phyloP scores from a whole-genome alignment of 2,888 invertebrate species.

The Rhingia campestris region DNA sequence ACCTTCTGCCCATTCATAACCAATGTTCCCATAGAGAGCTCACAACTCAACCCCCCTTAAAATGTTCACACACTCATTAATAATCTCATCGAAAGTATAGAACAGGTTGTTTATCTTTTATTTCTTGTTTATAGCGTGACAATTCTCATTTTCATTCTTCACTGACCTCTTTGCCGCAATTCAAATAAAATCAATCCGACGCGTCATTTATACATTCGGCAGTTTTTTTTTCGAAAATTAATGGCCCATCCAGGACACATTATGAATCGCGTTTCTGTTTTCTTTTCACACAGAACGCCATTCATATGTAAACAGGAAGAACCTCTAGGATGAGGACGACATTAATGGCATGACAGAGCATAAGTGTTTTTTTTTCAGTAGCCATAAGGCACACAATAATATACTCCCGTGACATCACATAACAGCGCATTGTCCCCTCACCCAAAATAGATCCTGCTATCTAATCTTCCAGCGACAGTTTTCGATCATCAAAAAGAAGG shows the following conservation, averaged over 20 bases:
- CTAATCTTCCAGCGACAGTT: constrained; percentile 57
- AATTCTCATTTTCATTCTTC: neutral
- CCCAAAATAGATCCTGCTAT: constrained; percentile 42
- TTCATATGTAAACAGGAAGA: constrained; percentile 62
- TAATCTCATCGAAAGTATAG: neutral
- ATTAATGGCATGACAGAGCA: constrained; percentile 68
- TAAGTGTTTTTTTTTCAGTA: constrained; percentile 56
- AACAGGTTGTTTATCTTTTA: neutral
- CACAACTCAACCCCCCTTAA: too few species aligned
- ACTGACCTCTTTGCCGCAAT: constrained; percentile 14
- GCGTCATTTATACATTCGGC: neutral
- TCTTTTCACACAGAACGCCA: constrained; percentile 65
- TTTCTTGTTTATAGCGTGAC: neutral
- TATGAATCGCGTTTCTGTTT: constrained; percentile 48
- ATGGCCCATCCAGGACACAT: constrained; percentile 25
- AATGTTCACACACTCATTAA: neutral
- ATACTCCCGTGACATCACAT: constrained; percentile 55
- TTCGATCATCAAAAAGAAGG: constrained; percentile 49
- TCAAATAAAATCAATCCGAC: constrained; percentile 27
- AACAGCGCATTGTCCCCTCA: constrained; percentile 48
- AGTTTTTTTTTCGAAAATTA: constrained; percentile 23
- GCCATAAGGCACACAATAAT: constrained; percentile 60
- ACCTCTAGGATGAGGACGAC: constrained; percentile 34
- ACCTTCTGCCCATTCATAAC: too few species aligned
- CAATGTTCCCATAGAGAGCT: too few species aligned